Conservation (phyloP, 2,797 vertebrate genomes). For the Hipposideros larvatus region DNA sequence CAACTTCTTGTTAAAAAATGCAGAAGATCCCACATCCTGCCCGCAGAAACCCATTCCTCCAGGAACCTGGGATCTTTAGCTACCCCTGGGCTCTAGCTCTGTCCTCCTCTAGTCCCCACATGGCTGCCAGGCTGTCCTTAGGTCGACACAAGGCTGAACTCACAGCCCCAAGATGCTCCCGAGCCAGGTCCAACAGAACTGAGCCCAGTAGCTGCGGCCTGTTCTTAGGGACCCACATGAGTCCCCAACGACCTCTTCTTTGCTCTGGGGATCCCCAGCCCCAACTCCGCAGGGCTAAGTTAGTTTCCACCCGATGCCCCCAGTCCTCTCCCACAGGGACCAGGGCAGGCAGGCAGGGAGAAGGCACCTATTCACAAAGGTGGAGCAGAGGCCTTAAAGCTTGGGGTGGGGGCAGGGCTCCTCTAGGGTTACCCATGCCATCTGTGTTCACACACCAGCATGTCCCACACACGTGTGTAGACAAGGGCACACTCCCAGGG, state of each 20-base stretch:
- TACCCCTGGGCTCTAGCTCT: background rate
- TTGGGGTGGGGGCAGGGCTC: background rate
- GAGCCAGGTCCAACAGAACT: background rate
- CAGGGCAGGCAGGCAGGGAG: background rate
- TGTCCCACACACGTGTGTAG: fast-evolving
- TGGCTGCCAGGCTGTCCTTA: background rate
- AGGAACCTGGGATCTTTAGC: background rate
- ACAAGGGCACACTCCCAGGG: background rate
- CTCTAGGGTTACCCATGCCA: background rate
- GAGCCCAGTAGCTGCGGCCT: background rate
- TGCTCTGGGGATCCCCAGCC: background rate
- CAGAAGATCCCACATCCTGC: background rate
- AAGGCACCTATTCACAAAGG: background rate
- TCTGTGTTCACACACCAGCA: too few species aligned
- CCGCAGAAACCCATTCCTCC: background rate
- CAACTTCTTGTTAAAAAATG: background rate
- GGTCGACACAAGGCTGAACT: background rate
- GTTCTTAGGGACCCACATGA: background rate
- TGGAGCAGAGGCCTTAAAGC: background rate
- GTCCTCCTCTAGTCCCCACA: background rate
- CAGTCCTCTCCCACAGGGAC: background rate
- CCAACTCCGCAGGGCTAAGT: background rate
- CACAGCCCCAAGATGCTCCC: background rate
- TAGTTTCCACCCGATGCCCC: background rate
- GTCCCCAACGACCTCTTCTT: background rate